Evolutionary conservation across 2,113 vertebrate species (phyloP).

Genomic region (Elaphurus davidianus): DNA sequence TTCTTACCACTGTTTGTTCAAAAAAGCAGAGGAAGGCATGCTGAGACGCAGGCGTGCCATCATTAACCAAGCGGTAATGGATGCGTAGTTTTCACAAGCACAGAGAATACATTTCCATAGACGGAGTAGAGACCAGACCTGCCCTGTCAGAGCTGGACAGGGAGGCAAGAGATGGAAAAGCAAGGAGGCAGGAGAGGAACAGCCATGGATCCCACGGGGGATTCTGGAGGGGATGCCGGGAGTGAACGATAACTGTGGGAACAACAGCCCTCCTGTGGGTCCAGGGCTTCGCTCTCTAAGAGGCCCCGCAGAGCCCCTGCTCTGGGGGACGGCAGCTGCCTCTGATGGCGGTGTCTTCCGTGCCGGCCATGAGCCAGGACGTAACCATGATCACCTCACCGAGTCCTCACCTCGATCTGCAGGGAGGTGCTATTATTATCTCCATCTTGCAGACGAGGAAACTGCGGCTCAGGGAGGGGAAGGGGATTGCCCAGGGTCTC

Average conservation of each 20-base stretch:
- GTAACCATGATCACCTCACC: accelerated
- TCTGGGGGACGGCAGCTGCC: accelerated
- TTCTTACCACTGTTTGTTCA: not conserved
- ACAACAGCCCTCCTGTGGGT: not conserved
- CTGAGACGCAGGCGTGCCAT: accelerated
- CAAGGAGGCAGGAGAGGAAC: not conserved
- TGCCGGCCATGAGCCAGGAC: accelerated
- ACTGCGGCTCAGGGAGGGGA: not conserved
- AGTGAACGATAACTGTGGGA: accelerated
- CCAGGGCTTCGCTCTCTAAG: not conserved
- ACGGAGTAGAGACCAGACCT: not conserved
- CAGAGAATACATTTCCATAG: not conserved
- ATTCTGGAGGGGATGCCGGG: not conserved
- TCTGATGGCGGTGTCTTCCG: accelerated
- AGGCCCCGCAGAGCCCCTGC: not conserved
- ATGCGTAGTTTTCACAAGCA: not conserved
- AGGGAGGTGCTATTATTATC: not conserved
- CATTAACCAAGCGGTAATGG: not conserved
- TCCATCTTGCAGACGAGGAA: not conserved
- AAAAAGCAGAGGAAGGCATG: not conserved
- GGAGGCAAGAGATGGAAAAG: accelerated
- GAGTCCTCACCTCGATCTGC: accelerated
- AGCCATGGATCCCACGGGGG: accelerated
- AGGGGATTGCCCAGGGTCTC: not conserved
- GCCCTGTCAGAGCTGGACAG: not conserved